Evolutionary conservation across 2,797 vertebrate species (phyloP).

Genomic region (Micrastur ruficollis): DNA sequence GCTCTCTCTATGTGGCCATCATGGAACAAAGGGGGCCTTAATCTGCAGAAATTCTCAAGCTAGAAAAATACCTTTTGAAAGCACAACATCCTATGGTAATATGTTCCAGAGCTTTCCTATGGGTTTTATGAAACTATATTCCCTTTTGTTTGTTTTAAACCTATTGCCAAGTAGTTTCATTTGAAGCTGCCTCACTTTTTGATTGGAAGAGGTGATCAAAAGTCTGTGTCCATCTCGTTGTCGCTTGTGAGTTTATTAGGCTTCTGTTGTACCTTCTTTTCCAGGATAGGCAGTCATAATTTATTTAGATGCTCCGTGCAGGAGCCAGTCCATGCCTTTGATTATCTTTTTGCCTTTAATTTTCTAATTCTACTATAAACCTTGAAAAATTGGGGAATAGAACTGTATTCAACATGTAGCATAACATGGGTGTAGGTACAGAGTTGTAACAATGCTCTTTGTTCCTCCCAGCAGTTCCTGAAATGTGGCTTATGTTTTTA

Average conservation of each 20-base stretch:
- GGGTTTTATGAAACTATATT: background rate
- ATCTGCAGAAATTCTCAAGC: background rate
- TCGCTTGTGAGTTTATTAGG: background rate
- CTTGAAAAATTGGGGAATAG: background rate
- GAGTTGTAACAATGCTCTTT: background rate
- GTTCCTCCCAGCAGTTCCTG: background rate
- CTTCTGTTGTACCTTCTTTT: background rate
- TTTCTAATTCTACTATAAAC: background rate
- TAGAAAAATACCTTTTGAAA: background rate
- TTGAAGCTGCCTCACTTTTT: background rate
- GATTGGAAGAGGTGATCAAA: background rate
- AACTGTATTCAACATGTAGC: background rate
- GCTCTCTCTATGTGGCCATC: fast-evolving
- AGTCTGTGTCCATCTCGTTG: background rate
- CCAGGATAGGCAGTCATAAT: background rate
- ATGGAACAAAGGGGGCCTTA: background rate
- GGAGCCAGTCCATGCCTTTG: background rate
- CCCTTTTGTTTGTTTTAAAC: background rate
- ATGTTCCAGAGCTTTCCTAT: background rate
- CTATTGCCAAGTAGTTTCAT: background rate
- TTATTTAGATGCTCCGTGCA: background rate
- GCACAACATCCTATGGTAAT: background rate
- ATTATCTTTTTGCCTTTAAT: background rate
- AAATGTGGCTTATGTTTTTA: background rate
- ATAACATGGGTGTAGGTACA: background rate